Conservation (phyloP, 2,113 vertebrate genomes). For the Pao palembangensis region DNA sequence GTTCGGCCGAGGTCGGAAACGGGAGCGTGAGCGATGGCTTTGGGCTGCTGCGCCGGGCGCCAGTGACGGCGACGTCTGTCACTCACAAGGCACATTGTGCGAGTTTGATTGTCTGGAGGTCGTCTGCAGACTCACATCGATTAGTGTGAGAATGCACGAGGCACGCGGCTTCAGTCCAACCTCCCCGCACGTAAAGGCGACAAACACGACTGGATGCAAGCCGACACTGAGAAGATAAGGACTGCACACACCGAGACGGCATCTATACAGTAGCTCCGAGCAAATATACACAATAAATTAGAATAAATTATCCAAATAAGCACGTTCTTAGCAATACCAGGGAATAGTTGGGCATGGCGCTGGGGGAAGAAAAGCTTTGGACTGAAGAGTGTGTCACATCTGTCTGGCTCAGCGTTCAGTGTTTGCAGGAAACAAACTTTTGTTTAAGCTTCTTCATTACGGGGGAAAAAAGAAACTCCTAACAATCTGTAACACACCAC, state of each 20-base stretch:
- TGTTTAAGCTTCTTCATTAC: constrained; percentile 36
- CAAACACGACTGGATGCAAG: constrained; percentile 54
- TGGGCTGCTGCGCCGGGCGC: neutral
- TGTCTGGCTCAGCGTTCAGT: constrained; percentile 71
- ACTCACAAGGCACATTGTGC: constrained; percentile 72
- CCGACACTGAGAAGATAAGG: constrained; percentile 49
- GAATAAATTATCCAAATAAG: constrained; percentile 70
- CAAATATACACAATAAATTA: constrained; percentile 74
- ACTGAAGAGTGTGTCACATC: constrained; percentile 35
- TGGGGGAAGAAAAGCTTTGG: constrained; percentile 8
- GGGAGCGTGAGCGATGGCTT: too few species aligned
- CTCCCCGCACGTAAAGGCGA: constrained; percentile 52
- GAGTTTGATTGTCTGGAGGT: constrained; percentile 70
- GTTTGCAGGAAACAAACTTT: constrained; percentile 73
- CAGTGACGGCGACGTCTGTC: constrained; percentile 41
- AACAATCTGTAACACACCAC: constrained; percentile 29
- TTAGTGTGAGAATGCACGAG: constrained; percentile 55
- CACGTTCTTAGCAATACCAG: constrained; percentile 26
- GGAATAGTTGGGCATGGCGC: constrained; percentile 46
- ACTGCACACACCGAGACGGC: constrained; percentile 65
- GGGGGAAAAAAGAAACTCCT: neutral
- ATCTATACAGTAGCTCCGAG: constrained; percentile 71
- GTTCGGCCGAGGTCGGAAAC: neutral
- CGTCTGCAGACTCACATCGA: constrained; percentile 43
- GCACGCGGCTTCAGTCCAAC: constrained; percentile 68